Percentiles rank a stretch among this genome's conserved stretches.
Evolutionary conservation across 2,888 invertebrate species (phyloP).

Genomic region (Trimorus sp.): DNA sequence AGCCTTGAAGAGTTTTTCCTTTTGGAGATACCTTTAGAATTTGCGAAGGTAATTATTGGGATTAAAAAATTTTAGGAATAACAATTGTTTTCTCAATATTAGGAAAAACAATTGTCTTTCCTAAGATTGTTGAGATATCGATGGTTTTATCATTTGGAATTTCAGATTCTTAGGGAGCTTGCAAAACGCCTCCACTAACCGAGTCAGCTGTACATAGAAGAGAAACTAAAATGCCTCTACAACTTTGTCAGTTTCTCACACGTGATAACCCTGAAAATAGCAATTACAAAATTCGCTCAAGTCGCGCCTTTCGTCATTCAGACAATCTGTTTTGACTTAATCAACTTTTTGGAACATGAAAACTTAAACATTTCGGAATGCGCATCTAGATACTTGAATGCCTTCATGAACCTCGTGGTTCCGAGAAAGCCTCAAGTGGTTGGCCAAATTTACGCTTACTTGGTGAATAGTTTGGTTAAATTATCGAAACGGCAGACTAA

Average conservation of each 20-base stretch:
- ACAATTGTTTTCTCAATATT: too few species aligned
- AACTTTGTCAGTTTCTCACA: slow-evolving; percentile 83
- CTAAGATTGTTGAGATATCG: too few species aligned
- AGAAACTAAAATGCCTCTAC: slow-evolving; percentile 83
- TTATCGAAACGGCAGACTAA: slow-evolving; percentile 74
- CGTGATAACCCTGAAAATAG: slow-evolving; percentile 80
- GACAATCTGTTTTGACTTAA: slow-evolving; percentile 83
- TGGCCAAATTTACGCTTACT: slow-evolving; percentile 82
- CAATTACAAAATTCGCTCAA: slow-evolving; percentile 75
- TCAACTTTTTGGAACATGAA: slow-evolving; percentile 82
- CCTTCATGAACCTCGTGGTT: slow-evolving; percentile 81
- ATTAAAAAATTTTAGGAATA: too few species aligned
- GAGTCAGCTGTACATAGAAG: slow-evolving; percentile 75
- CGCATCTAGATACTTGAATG: slow-evolving; percentile 80
- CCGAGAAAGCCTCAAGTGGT: slow-evolving; percentile 81
- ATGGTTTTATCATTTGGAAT: neutral
- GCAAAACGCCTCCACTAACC: slow-evolving; percentile 26
- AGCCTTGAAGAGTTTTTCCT: slow-evolving; percentile 14
- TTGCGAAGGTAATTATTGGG: too few species aligned
- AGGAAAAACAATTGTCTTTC: too few species aligned
- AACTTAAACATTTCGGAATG: slow-evolving; percentile 74
- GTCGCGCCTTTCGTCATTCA: slow-evolving; percentile 84
- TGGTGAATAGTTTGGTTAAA: slow-evolving; percentile 83
- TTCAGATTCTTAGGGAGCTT: slow-evolving; percentile 40
- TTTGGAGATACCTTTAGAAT: too few species aligned